These are phyloP conservation scores for Rissa tridactyla DNA, from an alignment of 2,113 vertebrate genomes.

Conservation along the genomic window DNA sequence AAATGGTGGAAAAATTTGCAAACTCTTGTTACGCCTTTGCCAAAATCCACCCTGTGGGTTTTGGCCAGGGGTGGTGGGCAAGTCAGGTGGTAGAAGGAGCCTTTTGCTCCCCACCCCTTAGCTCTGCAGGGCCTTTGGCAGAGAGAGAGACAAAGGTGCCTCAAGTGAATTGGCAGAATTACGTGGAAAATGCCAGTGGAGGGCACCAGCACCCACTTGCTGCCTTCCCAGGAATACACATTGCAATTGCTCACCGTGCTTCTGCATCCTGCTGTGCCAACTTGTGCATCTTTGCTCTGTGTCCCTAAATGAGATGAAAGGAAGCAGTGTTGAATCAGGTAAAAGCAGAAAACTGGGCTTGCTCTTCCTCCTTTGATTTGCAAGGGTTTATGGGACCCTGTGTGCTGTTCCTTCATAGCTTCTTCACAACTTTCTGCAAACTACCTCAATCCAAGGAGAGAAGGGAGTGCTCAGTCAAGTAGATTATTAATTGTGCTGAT, in stretches of 20 bases:
- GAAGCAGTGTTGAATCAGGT: not conserved
- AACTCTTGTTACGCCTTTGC: fast-evolving
- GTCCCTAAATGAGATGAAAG: not conserved
- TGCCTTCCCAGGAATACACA: not conserved
- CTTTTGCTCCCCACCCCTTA: not conserved
- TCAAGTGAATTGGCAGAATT: not conserved
- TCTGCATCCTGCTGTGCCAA: not conserved
- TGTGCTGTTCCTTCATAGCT: not conserved
- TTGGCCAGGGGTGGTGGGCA: not conserved
- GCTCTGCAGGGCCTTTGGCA: not conserved
- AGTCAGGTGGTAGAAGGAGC: not conserved
- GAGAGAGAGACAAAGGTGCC: not conserved
- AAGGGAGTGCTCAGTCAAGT: not conserved
- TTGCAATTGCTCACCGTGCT: not conserved
- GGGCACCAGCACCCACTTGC: not conserved
- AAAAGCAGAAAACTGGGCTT: not conserved
- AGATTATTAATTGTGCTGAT: not conserved
- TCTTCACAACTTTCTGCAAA: not conserved
- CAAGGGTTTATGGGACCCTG: not conserved
- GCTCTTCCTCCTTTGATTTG: fast-evolving
- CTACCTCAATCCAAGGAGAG: not conserved
- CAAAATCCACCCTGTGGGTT: not conserved
- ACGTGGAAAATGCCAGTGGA: not conserved
- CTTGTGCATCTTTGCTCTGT: not conserved
- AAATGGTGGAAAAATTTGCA: not conserved